Conservation (phyloP, 2,113 vertebrate genomes). For the Carassius auratus region DNA sequence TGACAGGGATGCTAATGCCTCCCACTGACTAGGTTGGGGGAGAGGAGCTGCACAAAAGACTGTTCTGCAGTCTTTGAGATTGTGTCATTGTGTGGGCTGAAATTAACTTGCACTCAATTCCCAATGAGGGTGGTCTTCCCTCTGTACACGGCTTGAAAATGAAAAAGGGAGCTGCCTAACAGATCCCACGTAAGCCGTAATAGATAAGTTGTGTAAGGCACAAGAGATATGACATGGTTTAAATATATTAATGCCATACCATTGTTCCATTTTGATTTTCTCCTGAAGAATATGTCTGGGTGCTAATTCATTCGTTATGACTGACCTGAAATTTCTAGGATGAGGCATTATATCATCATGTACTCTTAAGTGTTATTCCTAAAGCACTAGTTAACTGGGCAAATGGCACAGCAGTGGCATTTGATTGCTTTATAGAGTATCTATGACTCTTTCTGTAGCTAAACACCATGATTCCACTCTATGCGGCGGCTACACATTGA, state of each 20-base stretch:
- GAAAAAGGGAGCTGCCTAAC: constrained; percentile 72
- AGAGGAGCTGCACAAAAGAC: constrained; percentile 56
- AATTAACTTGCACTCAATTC: constrained; percentile 72
- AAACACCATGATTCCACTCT: constrained; percentile 29
- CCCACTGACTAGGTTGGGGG: constrained; percentile 56
- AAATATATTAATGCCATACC: constrained; percentile 22
- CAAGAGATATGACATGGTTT: constrained; percentile 64
- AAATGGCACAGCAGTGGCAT: not conserved
- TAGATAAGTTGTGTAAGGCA: constrained; percentile 70
- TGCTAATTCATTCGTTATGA: constrained; percentile 18
- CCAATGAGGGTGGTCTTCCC: constrained; percentile 76
- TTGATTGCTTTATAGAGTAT: constrained; percentile 10
- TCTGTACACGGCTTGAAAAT: constrained; percentile 68
- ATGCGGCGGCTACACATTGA: constrained; percentile 14
- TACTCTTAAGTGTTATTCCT: constrained; percentile 11
- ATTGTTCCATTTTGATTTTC: constrained; percentile 43
- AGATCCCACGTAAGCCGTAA: constrained; percentile 70
- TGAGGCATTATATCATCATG: not conserved
- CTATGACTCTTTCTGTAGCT: constrained; percentile 12
- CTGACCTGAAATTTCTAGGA: constrained; percentile 30
- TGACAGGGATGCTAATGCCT: constrained; percentile 62
- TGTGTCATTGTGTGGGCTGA: constrained; percentile 74
- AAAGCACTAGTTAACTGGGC: not conserved
- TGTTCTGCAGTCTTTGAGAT: constrained; percentile 52
- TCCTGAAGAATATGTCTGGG: constrained; percentile 14